Conservation (phyloP, 1,140 invertebrate genomes). For the Micrasema longulum region DNA sequence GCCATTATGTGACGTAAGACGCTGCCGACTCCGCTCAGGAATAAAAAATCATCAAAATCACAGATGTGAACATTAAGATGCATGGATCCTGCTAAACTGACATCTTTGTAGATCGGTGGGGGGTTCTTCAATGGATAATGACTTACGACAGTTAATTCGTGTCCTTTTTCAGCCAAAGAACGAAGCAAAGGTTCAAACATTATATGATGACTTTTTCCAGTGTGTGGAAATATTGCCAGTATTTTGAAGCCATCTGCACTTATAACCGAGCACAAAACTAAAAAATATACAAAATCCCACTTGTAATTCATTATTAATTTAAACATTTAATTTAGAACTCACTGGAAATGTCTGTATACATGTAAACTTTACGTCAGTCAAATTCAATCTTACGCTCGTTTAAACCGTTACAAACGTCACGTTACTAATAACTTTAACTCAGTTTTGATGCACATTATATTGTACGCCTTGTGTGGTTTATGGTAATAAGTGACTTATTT, state of each 20-base stretch:
- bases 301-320: too few species aligned
- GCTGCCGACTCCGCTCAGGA: constrained; percentile 37
- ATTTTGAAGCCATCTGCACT: constrained; percentile 60
- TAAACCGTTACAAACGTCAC: too few species aligned
- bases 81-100: constrained; percentile 57
- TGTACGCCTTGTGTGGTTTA: too few species aligned
- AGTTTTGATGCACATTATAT: too few species aligned
- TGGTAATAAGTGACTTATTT: too few species aligned
- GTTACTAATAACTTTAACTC: too few species aligned
- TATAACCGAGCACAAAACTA: too few species aligned
- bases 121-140: constrained; percentile 68
- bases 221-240: constrained; percentile 73
- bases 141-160: constrained; percentile 76
- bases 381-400: too few species aligned
- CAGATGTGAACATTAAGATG: constrained; percentile 46
- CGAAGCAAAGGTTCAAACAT: constrained; percentile 75
- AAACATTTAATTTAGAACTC: too few species aligned
- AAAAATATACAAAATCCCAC: too few species aligned
- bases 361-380: too few species aligned
- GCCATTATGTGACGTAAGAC: constrained; percentile 43
- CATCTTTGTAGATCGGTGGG: constrained; percentile 67
- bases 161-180: constrained; percentile 72
- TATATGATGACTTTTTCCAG: constrained; percentile 78
- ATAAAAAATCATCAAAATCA: constrained; percentile 47
- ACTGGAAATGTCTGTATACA: too few species aligned